These are phyloP conservation scores for Pluvianellus socialis DNA, from an alignment of 2,113 vertebrate species.

Conservation along the genomic window DNA sequence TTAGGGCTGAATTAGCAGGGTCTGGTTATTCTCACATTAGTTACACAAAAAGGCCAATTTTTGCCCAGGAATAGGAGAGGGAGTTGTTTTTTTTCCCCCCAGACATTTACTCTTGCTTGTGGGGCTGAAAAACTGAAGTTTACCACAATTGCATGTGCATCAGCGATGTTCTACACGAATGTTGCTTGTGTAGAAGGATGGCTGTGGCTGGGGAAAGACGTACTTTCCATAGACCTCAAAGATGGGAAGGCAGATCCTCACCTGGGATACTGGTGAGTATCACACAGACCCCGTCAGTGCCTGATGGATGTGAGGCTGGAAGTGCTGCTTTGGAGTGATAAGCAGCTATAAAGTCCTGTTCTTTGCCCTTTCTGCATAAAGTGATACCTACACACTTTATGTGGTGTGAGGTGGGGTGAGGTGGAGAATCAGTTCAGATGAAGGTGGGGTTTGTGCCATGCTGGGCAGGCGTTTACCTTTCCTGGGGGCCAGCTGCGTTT, in stretches of 20 bases:
- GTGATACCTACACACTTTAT: too few species aligned
- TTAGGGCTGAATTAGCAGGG: background rate
- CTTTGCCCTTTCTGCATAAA: background rate
- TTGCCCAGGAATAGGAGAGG: background rate
- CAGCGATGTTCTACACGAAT: background rate
- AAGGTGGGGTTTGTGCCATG: background rate
- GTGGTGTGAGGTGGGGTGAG: background rate
- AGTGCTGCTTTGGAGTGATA: background rate
- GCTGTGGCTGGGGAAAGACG: background rate
- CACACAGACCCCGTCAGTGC: background rate
- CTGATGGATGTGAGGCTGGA: background rate
- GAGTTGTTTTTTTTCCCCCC: background rate
- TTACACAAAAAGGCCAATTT: background rate
- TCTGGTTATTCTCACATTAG: background rate
- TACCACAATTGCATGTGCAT: rapidly evolving
- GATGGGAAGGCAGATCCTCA: background rate
- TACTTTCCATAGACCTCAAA: background rate
- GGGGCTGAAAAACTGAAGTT: background rate
- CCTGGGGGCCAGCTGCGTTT: background rate
- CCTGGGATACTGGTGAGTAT: background rate
- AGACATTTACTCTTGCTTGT: background rate
- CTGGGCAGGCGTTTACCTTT: background rate
- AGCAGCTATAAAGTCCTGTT: background rate
- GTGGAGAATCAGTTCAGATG: background rate
- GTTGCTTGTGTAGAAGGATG: background rate